Conservation (phyloP, 2,888 invertebrate species). For the Xanthia togata region DNA sequence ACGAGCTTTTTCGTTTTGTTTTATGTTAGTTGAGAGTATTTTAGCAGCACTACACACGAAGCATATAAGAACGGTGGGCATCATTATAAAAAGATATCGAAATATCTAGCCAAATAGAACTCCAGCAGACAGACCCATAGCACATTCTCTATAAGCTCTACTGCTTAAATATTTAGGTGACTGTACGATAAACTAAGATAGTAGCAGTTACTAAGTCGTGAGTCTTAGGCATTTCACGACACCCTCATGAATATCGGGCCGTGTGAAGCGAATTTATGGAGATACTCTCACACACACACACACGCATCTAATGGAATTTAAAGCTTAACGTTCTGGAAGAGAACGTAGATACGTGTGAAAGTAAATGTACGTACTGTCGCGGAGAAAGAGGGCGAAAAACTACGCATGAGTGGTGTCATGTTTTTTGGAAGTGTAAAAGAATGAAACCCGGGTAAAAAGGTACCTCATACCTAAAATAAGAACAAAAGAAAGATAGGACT, state of each 20-base stretch:
- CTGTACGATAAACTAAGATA: slow-evolving; percentile 30
- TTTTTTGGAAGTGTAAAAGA: slow-evolving; percentile 23
- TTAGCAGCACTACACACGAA: too few relatives aligned
- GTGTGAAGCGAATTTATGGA: slow-evolving; percentile 58
- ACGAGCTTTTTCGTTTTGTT: slow-evolving; percentile 36
- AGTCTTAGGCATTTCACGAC: slow-evolving; percentile 29
- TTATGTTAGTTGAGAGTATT: neutral
- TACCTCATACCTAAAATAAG: neutral
- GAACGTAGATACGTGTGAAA: neutral
- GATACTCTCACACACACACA: slow-evolving; percentile 33
- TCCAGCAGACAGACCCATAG: neutral
- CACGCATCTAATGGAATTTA: slow-evolving; percentile 47
- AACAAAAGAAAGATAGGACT: neutral
- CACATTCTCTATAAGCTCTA: neutral
- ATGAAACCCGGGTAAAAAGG: too few relatives aligned
- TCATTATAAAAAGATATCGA: too few relatives aligned
- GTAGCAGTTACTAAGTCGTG: slow-evolving; percentile 32
- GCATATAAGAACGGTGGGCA: too few relatives aligned
- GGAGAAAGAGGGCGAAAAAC: neutral
- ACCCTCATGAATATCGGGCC: slow-evolving; percentile 53
- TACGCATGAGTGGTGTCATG: slow-evolving; percentile 7
- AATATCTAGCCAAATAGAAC: too few relatives aligned
- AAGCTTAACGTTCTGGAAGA: slow-evolving; percentile 48
- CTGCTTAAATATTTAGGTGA: slow-evolving; percentile 34
- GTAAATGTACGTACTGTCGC: neutral